These are phyloP conservation scores for Melanargia galathea DNA, from an alignment of 2,888 invertebrate genomes.

Conservation along the genomic window DNA sequence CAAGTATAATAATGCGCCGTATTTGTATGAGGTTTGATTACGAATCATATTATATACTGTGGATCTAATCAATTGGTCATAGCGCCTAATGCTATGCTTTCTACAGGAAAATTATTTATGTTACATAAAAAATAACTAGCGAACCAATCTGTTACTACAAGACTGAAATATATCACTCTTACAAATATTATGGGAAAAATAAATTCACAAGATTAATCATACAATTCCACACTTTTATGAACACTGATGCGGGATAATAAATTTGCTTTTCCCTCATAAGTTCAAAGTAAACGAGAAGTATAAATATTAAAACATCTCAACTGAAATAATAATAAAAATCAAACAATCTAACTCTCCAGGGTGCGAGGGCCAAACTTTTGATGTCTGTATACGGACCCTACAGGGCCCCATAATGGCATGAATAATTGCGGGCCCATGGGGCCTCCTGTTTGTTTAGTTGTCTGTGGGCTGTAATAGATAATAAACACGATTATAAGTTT, in stretches of 20 bases:
- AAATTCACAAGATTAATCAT: not conserved
- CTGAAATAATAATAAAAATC: conserved; percentile 46
- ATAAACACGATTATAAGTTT: conserved; percentile 74
- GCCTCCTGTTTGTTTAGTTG: conserved; percentile 44
- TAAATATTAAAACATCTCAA: conserved; percentile 32
- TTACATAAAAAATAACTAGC: not conserved
- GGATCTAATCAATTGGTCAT: not conserved
- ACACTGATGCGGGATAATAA: conserved; percentile 23
- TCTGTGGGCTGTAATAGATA: conserved; percentile 55
- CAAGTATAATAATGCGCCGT: conserved; percentile 9
- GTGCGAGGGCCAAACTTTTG: conserved; percentile 52
- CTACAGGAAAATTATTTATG: not conserved
- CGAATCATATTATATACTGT: not conserved
- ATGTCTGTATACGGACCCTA: conserved; percentile 50
- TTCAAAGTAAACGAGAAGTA: conserved; percentile 38
- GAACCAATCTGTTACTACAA: not conserved
- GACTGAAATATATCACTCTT: not conserved
- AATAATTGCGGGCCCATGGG: conserved; percentile 58
- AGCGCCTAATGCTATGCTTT: not conserved
- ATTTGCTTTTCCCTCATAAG: conserved; percentile 37
- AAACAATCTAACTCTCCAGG: conserved; percentile 45
- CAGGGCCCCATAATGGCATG: conserved; percentile 47
- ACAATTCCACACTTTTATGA: not conserved
- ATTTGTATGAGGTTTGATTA: conserved; percentile 6
- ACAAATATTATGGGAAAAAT: not conserved